Evolutionary conservation across 2,888 invertebrate species (phyloP).

Genomic region (Lasius fuliginosus): DNA sequence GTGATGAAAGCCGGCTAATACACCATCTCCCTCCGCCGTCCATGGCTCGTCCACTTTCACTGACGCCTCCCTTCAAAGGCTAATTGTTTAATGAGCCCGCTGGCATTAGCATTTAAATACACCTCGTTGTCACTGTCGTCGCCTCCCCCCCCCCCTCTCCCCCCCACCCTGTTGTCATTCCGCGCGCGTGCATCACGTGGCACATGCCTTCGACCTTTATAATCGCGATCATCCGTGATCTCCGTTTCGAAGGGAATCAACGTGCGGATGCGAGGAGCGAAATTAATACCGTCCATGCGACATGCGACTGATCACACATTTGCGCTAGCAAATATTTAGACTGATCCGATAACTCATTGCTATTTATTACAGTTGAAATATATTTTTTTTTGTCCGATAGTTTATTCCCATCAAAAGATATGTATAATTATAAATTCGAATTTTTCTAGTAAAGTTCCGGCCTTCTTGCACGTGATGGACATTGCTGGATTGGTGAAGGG

Average conservation of each 20-base stretch:
- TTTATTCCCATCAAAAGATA: not conserved
- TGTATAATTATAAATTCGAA: constrained; percentile 12
- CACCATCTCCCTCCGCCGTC: constrained; percentile 57
- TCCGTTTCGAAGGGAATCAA: constrained; percentile 31
- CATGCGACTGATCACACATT: not conserved
- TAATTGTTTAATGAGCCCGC: constrained; percentile 84
- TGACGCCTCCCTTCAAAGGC: constrained; percentile 78
- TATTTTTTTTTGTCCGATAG: not conserved
- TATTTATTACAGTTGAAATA: not conserved
- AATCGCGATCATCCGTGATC: constrained; percentile 43
- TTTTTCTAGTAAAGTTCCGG: constrained; percentile 97
- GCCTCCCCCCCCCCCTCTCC: constrained; percentile 51
- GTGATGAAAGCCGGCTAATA: constrained; percentile 83
- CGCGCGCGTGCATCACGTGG: constrained; percentile 46
- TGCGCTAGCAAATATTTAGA: not conserved
- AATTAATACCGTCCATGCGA: not conserved
- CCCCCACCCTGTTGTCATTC: constrained; percentile 59
- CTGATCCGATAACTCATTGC: not conserved
- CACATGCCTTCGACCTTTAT: constrained; percentile 48
- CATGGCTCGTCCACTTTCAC: constrained; percentile 64
- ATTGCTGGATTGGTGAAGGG: constrained; percentile 99
- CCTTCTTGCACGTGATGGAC: constrained; percentile 98
- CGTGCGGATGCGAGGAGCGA: not conserved
- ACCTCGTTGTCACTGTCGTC: constrained; percentile 73
- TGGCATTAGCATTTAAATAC: constrained; percentile 84